Base-by-base conservation (phyloP, 2,888 invertebrate species). In the Odontomyia ornata region DNA sequence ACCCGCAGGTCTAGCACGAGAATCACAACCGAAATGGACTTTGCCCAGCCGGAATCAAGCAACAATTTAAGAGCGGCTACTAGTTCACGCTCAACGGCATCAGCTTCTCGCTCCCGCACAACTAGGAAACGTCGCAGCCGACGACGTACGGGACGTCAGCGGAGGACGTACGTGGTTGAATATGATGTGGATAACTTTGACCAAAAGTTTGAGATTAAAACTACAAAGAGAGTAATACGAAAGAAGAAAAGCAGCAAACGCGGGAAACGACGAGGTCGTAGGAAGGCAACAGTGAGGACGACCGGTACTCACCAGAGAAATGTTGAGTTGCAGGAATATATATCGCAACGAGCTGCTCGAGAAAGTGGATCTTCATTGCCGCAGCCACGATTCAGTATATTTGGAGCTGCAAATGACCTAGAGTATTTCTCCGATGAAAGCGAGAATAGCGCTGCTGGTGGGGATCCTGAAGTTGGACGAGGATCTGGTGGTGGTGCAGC, bases 391-490 rank as follows among this genome's bases (percentile, higher is more conserved):
- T 86, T 93, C 71, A 89, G 90, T 80, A 85, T 95, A 43, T 92
- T 93, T 83, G 94, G 94, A 11, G 86, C 88, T 80, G 87, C 89
- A 67, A 89, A 93, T 82, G 90, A 91, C 79, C 87, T 96, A 73
- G 92, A 94, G 80, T 93, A 92, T 84, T 92, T 92, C 84, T 88
- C 89, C 1, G 88, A 86, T 77, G 88, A 89, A 0, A 90, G 89
- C 69, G 81, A 78, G 62, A 80, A 60, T 27, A 73, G 62, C 30
- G 85, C 85, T 9, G 69, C 69, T 18, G 79, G 79, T n/a, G 77
- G 76, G 15, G 81, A 81, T n/a, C 81, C 81, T 56, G 82, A 82
- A n/a, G 83, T 80, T 76, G 83, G 86, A 79, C 83, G 87, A 52
- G 87, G 52, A 25, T 23, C 47, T 21, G 65, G 30, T 11, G 88